These are phyloP conservation scores for Alcedo quadribrachys DNA, from an alignment of 2,797 vertebrate species.

Conservation along the genomic window DNA sequence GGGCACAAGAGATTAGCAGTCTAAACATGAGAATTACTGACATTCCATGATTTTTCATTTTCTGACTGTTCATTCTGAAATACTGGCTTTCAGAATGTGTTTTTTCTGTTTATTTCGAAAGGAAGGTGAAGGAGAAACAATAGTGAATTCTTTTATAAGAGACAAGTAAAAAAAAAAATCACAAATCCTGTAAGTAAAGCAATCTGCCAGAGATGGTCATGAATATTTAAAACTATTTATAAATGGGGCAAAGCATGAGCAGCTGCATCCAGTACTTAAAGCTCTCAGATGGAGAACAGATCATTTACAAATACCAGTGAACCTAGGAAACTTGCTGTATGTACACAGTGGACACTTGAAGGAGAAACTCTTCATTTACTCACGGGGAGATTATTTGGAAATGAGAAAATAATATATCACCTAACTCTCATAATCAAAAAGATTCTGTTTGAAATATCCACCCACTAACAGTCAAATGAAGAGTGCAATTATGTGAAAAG, in stretches of 20 bases:
- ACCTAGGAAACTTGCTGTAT: neutral
- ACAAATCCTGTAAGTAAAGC: slow-evolving; percentile 25
- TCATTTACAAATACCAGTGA: slow-evolving; percentile 37
- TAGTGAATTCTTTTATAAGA: neutral
- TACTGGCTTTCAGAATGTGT: neutral
- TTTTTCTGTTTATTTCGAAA: neutral
- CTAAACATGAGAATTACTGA: slow-evolving; percentile 29
- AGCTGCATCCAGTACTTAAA: slow-evolving; percentile 50
- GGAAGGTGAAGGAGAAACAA: neutral
- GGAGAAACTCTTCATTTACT: slow-evolving; percentile 50
- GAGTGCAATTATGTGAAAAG: slow-evolving; percentile 14
- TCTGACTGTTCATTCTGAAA: neutral
- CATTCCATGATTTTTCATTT: neutral
- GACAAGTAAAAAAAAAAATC: neutral
- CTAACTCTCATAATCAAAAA: slow-evolving; percentile 22
- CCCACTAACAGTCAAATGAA: slow-evolving; percentile 15
- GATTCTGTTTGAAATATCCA: slow-evolving; percentile 30
- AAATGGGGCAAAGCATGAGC: slow-evolving; percentile 28
- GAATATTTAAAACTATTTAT: slow-evolving; percentile 63
- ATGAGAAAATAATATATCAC: slow-evolving; percentile 45
- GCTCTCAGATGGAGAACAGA: slow-evolving; percentile 27
- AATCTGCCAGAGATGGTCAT: slow-evolving; percentile 34
- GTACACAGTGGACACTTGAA: neutral
- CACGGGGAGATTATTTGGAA: slow-evolving; percentile 44
- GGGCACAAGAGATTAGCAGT: slow-evolving; percentile 13